These are phyloP conservation scores for Choristoneura fumiferana DNA, from an alignment of 1,140 invertebrate genomes.

Conservation along the genomic window DNA sequence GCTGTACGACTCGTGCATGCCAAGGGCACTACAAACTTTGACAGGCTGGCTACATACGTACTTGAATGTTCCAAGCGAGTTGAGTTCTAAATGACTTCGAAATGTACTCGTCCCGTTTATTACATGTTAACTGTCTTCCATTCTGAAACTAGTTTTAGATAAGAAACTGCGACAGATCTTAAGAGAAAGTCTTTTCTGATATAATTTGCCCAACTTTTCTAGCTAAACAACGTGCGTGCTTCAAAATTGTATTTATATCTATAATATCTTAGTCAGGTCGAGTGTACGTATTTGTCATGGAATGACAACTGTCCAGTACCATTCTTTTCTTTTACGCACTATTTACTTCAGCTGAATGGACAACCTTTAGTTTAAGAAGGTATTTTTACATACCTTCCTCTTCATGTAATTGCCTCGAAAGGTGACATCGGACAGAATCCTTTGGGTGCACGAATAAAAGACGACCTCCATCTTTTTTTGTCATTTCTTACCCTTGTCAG, in stretches of 20 bases:
- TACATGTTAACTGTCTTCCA: slow-evolving; percentile 28
- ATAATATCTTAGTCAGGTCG: no score
- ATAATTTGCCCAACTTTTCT: not conserved
- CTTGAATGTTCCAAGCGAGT: not conserved
- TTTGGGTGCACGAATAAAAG: slow-evolving; percentile 31
- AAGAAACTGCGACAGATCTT: not conserved
- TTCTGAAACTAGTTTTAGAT: slow-evolving; percentile 27
- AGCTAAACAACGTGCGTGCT: no score
- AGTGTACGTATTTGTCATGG: no score
- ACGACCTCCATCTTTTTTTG: slow-evolving; percentile 34
- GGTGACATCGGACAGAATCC: slow-evolving; percentile 28
- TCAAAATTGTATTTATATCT: no score
- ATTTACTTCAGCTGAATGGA: not conserved
- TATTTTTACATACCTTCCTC: slow-evolving; percentile 15
- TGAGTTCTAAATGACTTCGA: slow-evolving; percentile 19
- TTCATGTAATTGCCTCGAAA: slow-evolving; percentile 21
- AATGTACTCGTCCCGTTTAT: slow-evolving; percentile 15
- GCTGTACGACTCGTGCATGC: not conserved
- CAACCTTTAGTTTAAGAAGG: slow-evolving; percentile 14
- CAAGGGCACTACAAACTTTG: slow-evolving; percentile 8
- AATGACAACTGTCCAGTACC: no score
- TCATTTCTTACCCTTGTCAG: slow-evolving; percentile 42
- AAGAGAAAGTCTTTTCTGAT: not conserved
- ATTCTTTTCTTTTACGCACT: not conserved
- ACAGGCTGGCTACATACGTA: slow-evolving; percentile 9